Base-by-base conservation (phyloP, 2,797 vertebrate species). In the Sebastes reedi region DNA sequence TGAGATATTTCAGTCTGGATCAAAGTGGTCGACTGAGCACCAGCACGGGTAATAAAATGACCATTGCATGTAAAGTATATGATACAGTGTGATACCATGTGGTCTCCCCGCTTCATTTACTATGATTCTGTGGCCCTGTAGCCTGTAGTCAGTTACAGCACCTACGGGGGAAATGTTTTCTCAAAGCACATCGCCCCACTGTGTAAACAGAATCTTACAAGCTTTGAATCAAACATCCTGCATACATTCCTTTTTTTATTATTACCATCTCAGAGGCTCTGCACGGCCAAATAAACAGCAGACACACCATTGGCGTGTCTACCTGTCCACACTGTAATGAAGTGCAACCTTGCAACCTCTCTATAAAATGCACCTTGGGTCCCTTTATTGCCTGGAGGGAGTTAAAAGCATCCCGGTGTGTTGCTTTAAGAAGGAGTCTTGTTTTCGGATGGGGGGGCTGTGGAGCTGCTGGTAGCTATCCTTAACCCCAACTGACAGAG, bases 241-340 rank as follows among this genome's bases (percentile, higher is more conserved):
- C 69, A 91, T 83, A 75, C 71, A 84, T 82, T 82, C 79, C 70
- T 32, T 80, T 80, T 83, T 88, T 84, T 82, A 88, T 87, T 81
- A 83, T 89, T 67, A 71, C 77, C 70, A 79, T 87, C 77, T 84
- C 60, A 50, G 73, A 72, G 67, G 59, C 76, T 83, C 65, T 79
- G 72, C 73, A 75, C 80, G 77, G 75, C 55, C 91, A 93, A 93
- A 94, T 93, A 91, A 88, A 92, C 75, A 74, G 75, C 77, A 92
- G 85, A 89, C 87, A 91, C 80, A 90, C 85, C 66, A 84, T 39
- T 83, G 80, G 72, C 80, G 86, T 82, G 79, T 86, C 87, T 90
- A 87, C 85, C 87, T 90, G 75, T 87, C 87, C 77, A 72, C 84
- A 68, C 87, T 87, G 89, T 93, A 93, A 94, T 92, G 89, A 92